Base-by-base conservation (phyloP, 2,888 invertebrate species). In the Tachina fera region DNA sequence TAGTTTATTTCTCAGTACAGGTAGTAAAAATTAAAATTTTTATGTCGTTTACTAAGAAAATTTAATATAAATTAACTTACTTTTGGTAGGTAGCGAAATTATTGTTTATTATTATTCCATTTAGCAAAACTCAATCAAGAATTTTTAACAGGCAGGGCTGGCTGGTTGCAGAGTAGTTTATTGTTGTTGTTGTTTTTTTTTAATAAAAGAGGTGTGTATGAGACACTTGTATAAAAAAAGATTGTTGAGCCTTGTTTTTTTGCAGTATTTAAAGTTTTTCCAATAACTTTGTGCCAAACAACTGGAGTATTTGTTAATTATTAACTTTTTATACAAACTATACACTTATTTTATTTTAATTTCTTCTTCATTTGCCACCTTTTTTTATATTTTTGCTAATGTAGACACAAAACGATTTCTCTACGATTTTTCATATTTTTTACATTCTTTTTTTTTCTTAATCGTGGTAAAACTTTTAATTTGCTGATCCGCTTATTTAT, bases 381-480 rank as follows among this genome's bases (percentile, higher is more conserved):
- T 72, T 70, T 51, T 19, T 70, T 51, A 9, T n/a, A 22, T 19
- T 68, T 86, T 85, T 75, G 74, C 65, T n/a, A n/a, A n/a, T n/a
- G n/a, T n/a, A n/a, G n/a, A n/a, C n/a, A n/a, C 67, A 68, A 83
- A 82, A 80, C 72, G 83, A 86, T 83, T 86, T 86, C 83, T 83
- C 86, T 71, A 41, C 9, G 49, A 67, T 56, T 60, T 80, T 76
- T 75, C 61, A n/a, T 56, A 47, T 19, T 78, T 68, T 65, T 70
- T 63, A 58, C 67, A 71, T 67, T 67, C 76, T 49, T 56, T 19
- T 76, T 71, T 71, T 56, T 16, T 76, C 61, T 71, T 8, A 13
- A 53, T 75, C 5, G 56, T 65, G 19, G 31, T 47, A 60, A 78
- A 67, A 61, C 53, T 78, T 51, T 71, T 56, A n/a, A 19, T 68